These are phyloP conservation scores for Aeoliscus strigatus DNA, from an alignment of 2,797 vertebrate genomes.

Conservation along the genomic window DNA sequence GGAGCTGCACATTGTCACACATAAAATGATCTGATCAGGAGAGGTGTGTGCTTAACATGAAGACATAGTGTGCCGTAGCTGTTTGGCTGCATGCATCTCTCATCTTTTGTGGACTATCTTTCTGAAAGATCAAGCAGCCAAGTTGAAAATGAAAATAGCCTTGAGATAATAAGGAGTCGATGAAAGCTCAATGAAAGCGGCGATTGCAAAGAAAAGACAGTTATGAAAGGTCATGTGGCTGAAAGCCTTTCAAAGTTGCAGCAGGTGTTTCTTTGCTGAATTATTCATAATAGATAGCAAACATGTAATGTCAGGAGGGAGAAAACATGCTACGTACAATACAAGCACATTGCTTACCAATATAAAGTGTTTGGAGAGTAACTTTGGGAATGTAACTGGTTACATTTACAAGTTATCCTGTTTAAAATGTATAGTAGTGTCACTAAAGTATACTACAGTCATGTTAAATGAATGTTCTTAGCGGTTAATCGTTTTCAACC, in stretches of 20 bases:
- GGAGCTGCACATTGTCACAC: conserved; percentile 15
- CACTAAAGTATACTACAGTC: no score
- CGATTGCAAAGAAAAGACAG: background rate
- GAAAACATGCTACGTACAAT: background rate
- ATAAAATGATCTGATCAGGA: conserved; percentile 34
- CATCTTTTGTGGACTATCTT: conserved; percentile 18
- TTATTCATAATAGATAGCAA: no score
- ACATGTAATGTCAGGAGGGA: no score
- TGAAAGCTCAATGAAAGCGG: conserved; percentile 18
- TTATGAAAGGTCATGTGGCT: background rate
- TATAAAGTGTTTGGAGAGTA: no score
- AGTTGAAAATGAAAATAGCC: conserved; percentile 14
- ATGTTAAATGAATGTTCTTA: no score
- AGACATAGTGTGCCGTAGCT: conserved; percentile 8
- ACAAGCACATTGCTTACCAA: no score
- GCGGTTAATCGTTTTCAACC: no score
- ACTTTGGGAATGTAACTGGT: no score
- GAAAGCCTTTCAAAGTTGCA: conserved; percentile 8
- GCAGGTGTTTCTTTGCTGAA: background rate
- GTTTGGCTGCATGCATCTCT: conserved; percentile 11
- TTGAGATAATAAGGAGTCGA: conserved; percentile 15
- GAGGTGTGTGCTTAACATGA: conserved; percentile 25
- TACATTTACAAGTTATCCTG: no score
- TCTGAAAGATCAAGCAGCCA: conserved; percentile 10
- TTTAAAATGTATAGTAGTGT: no score